Conservation (phyloP, 1,140 invertebrate genomes). For the Pissodes strobi region DNA sequence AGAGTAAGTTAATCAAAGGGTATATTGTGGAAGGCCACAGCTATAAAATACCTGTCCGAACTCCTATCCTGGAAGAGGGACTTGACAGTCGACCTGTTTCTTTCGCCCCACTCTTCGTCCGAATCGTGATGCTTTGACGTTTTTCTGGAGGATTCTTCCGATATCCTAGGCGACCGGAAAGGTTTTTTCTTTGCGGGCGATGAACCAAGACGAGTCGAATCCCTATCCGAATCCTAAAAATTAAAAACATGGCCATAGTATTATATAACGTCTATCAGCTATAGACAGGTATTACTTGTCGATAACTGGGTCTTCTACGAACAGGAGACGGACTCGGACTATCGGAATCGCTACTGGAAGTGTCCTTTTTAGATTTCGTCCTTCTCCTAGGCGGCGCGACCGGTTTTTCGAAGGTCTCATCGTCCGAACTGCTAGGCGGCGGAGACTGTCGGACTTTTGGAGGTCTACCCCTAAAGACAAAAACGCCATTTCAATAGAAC, state of each 20-base stretch:
- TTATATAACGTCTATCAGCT: too few species aligned
- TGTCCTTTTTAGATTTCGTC: conserved; percentile 38
- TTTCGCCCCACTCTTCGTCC: conserved; percentile 48
- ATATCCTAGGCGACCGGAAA: conserved; percentile 16
- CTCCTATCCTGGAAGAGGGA: conserved; percentile 38
- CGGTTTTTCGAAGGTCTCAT: conserved; percentile 47
- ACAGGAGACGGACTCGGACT: conserved; percentile 25
- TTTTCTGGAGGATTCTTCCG: conserved; percentile 36
- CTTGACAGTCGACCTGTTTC: conserved; percentile 43
- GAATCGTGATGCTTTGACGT: conserved; percentile 34
- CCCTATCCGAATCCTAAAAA: conserved; percentile 26
- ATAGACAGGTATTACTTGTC: too few species aligned
- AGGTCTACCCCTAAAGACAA: conserved; percentile 40
- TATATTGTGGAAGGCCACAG: too few species aligned
- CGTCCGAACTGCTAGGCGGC: conserved; percentile 46
- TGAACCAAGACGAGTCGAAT: conserved; percentile 18
- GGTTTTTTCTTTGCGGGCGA: conserved; percentile 25
- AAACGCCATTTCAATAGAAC: too few species aligned
- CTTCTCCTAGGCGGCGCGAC: conserved; percentile 31
- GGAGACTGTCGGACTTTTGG: conserved; percentile 25
- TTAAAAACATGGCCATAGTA: too few species aligned
- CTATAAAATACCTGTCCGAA: conserved; percentile 18
- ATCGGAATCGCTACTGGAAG: conserved; percentile 45
- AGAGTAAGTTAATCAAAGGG: too few species aligned
- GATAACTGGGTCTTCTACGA: conserved; percentile 20